Evolutionary conservation across 2,113 vertebrate species (phyloP).

Genomic region (Piprites chloris): DNA sequence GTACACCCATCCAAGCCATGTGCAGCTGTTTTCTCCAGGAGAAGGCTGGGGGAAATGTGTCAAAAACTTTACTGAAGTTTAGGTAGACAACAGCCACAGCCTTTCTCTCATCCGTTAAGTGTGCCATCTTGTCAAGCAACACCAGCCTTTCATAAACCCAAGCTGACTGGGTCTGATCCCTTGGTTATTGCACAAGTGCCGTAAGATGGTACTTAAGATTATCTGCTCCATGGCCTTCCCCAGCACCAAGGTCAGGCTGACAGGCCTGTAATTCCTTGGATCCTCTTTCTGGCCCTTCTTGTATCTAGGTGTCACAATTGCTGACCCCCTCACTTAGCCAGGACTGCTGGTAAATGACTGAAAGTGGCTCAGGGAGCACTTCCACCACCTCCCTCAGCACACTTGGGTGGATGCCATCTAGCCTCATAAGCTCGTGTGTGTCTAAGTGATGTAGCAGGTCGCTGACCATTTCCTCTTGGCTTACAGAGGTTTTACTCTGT

Average conservation of each 20-base stretch:
- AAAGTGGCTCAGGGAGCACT: not conserved
- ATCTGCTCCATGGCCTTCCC: not conserved
- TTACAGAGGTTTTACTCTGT: not conserved
- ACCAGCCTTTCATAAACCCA: not conserved
- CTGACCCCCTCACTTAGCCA: not conserved
- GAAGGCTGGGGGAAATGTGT: not conserved
- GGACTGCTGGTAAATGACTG: not conserved
- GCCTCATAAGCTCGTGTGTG: not conserved
- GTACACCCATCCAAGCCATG: not conserved
- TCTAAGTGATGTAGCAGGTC: not conserved
- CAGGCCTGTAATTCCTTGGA: not conserved
- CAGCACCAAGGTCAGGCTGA: not conserved
- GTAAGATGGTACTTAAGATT: accelerated
- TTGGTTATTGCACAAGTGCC: not conserved
- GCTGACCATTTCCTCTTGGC: not conserved
- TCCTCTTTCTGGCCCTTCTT: not conserved
- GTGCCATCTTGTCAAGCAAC: not conserved
- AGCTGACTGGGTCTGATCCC: not conserved
- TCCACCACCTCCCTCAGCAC: not conserved
- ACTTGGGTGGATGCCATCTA: not conserved
- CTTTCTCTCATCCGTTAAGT: too few relatives aligned
- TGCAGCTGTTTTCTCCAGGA: not conserved
- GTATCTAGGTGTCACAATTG: not conserved
- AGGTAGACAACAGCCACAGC: not conserved
- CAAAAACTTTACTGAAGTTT: not conserved